These are phyloP conservation scores for Brachionichthys hirsutus DNA, from an alignment of 2,113 vertebrate genomes.

Conservation along the genomic window DNA sequence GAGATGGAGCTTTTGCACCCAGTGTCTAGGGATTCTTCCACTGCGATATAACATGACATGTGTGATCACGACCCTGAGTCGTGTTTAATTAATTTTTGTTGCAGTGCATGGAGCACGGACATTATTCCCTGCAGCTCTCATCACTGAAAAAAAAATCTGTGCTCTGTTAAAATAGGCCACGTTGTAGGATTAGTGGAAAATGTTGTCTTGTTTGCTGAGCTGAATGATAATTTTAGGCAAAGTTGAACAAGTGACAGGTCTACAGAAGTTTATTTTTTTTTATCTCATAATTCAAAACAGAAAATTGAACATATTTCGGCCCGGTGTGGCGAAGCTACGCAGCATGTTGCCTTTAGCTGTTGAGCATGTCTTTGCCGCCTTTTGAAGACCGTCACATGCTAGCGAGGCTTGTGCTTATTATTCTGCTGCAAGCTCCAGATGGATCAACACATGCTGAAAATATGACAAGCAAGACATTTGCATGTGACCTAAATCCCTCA, in stretches of 20 bases:
- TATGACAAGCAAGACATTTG: constrained; percentile 76
- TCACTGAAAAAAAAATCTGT: constrained; percentile 7
- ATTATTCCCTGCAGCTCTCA: constrained; percentile 52
- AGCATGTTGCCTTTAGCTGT: constrained; percentile 51
- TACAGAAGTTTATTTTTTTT: background rate
- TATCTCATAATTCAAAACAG: background rate
- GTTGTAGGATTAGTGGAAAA: constrained; percentile 9
- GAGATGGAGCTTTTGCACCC: constrained; percentile 58
- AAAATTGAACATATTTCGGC: constrained; percentile 24
- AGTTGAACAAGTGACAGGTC: constrained; percentile 19
- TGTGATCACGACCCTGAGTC: constrained; percentile 74
- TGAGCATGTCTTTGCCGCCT: constrained; percentile 64
- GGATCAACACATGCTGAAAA: constrained; percentile 82
- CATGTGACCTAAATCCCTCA: constrained; percentile 80
- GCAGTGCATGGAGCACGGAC: constrained; percentile 36
- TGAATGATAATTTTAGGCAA: no score
- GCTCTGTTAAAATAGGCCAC: constrained; percentile 40
- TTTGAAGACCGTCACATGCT: constrained; percentile 68
- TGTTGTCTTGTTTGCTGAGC: background rate
- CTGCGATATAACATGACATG: constrained; percentile 70
- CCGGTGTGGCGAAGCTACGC: constrained; percentile 14
- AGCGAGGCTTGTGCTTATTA: constrained; percentile 71
- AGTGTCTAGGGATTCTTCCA: constrained; percentile 31
- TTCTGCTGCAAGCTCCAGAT: constrained; percentile 76
- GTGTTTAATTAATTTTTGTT: constrained; percentile 67